Base-by-base conservation (phyloP, 2,113 vertebrate genomes). In the Seriola rivoliana region DNA sequence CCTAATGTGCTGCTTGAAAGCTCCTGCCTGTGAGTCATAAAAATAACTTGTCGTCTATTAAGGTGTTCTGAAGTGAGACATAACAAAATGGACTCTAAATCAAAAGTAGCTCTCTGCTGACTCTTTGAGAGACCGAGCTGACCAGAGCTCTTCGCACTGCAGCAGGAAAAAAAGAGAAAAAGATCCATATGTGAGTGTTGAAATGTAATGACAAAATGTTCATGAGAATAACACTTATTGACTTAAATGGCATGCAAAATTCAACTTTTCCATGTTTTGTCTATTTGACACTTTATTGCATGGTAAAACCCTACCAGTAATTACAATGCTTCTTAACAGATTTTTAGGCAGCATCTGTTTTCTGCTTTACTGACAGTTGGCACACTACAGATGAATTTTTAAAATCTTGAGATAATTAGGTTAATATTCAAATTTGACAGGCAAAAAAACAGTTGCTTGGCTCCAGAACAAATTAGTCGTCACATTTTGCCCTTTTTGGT, bases 41-140 rank as follows among this genome's bases (percentile, higher is more conserved):
- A 86, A 78, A 68, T 46, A 85, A 71, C 59, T 52, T 82, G 67
- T 85, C 19, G 54, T 70, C 71, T 70, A 59, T 82, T 77, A 85
- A 82, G 71, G 82, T 85, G 54, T 84, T 90, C 48, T 85, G 63
- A 72, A 13, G 44, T 19, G 58, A 75, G 80, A 81, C 29, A 25
- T 65, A 83, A 79, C 62, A 87, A 78, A 85, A 75, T 80, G 73
- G 69, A 57, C 77, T 65, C 70, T 87, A 78, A 87, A 81, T 79
- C 82, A 85, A 81, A 75, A 72, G 78, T 36, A 71, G 60, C 81
- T 75, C 81, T 88, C 58, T 72, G 78, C 73, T 75, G 78, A 80
- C 81, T 60, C 0, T 58, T 64, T 62, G 0, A 48, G 52, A 78
- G 64, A 7, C n/a, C 3, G 32, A n/a, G 63, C 38, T 55, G 57